Evolutionary conservation across 2,113 vertebrate genomes (phyloP).

Genomic region (Hucho hucho): DNA sequence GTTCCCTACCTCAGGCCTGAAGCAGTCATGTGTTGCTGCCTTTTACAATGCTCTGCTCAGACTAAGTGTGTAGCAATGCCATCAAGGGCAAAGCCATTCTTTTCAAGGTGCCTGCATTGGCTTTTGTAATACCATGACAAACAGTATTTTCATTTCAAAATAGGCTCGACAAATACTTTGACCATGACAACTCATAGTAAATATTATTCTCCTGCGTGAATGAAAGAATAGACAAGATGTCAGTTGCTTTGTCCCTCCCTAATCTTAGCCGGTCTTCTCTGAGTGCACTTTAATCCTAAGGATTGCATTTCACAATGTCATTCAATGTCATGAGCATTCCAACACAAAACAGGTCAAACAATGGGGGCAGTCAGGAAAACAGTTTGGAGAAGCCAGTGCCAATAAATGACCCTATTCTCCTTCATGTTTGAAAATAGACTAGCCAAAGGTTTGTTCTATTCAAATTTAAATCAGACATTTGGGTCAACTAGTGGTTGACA

Average conservation of each 20-base stretch:
- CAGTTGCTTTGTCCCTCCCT: slow-evolving; percentile 24
- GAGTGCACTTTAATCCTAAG: not conserved
- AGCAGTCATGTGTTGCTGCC: not conserved
- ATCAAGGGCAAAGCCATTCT: slow-evolving; percentile 29
- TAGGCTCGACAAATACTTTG: too few relatives aligned
- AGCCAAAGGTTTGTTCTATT: too few relatives aligned
- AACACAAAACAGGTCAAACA: slow-evolving; percentile 20
- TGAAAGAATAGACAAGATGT: slow-evolving; percentile 5
- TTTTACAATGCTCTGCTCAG: slow-evolving; percentile 40
- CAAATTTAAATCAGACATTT: too few relatives aligned
- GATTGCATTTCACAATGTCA: too few relatives aligned
- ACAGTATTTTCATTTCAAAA: slow-evolving; percentile 19
- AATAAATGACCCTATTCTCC: too few relatives aligned
- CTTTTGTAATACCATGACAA: slow-evolving; percentile 23
- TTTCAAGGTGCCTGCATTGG: too few relatives aligned
- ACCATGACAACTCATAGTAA: slow-evolving; percentile 22
- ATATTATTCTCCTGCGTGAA: slow-evolving; percentile 56
- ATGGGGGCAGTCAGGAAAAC: slow-evolving; percentile 13
- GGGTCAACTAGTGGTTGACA: too few relatives aligned
- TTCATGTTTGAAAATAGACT: too few relatives aligned
- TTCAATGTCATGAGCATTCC: not conserved
- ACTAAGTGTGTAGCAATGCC: slow-evolving; percentile 38
- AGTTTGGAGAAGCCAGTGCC: not conserved
- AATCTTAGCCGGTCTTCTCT: slow-evolving; percentile 32
- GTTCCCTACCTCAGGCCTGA: slow-evolving; percentile 11